Conservation (phyloP, 2,113 vertebrate species). For the Synchiropus splendidus region DNA sequence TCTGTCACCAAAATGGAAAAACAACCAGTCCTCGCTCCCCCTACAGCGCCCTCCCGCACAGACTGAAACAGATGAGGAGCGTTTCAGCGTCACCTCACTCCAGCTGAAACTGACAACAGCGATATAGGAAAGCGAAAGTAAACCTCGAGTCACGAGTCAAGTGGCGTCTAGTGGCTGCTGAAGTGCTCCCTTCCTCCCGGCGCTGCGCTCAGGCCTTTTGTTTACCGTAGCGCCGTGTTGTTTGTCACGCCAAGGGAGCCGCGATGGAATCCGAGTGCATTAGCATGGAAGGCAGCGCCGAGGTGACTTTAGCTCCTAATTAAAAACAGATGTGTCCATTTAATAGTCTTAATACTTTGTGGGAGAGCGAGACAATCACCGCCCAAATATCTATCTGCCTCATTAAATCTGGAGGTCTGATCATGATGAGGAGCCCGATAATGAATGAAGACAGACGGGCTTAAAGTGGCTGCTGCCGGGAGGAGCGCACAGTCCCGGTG, state of each 20-base stretch:
- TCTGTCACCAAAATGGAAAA: too few species aligned
- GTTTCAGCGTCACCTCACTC: too few species aligned
- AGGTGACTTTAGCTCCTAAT: slow-evolving; percentile 76
- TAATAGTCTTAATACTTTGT: slow-evolving; percentile 78
- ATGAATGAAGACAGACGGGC: slow-evolving; percentile 76
- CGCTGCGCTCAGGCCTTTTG: slow-evolving; percentile 10
- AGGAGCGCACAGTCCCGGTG: too few species aligned
- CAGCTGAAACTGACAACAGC: too few species aligned
- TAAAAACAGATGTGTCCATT: slow-evolving; percentile 80
- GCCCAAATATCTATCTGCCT: slow-evolving; percentile 73
- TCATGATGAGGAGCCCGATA: slow-evolving; percentile 69
- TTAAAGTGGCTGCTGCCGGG: slow-evolving; percentile 69
- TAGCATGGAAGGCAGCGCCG: slow-evolving; percentile 71
- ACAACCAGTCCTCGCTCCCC: not conserved
- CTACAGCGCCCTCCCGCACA: not conserved
- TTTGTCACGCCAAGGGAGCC: slow-evolving; percentile 47
- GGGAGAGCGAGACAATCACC: slow-evolving; percentile 73
- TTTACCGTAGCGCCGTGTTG: slow-evolving; percentile 21
- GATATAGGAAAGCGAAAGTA: too few species aligned
- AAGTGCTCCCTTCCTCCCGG: not conserved
- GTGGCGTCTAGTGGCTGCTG: too few species aligned
- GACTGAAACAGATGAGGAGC: slow-evolving; percentile 2
- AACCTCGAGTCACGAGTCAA: too few species aligned
- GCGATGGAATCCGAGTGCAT: slow-evolving; percentile 66
- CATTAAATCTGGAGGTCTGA: slow-evolving; percentile 72